A percentile compares a stretch with the other conserved stretches of the same genome.
Evolutionary conservation across 1,140 invertebrate species (phyloP).

Genomic region (Psilanteris sp.): DNA sequence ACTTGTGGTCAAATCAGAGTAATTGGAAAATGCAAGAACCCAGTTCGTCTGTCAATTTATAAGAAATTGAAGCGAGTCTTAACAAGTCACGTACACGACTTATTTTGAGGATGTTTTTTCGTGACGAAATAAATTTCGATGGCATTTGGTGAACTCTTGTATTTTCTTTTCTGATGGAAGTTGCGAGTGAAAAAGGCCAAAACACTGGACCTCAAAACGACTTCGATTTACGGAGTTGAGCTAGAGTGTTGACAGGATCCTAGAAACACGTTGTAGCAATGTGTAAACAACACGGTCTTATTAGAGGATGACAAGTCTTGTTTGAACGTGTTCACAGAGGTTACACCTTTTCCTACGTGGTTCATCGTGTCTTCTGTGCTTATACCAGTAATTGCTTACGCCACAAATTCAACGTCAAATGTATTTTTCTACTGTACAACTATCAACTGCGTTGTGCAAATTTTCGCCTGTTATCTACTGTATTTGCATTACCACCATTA

Average conservation of each 20-base stretch:
- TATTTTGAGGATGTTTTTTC: conserved; percentile 49
- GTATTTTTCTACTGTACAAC: conserved; percentile 38
- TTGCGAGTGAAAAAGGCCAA: conserved; percentile 23
- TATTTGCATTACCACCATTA: conserved; percentile 54
- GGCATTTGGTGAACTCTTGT: conserved; percentile 24
- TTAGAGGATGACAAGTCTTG: conserved; percentile 35
- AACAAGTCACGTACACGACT: conserved; percentile 54
- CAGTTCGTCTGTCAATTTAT: conserved; percentile 18
- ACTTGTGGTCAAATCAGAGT: conserved; percentile 17
- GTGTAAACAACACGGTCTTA: conserved; percentile 55
- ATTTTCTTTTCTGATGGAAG: conserved; percentile 37
- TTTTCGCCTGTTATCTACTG: conserved; percentile 41
- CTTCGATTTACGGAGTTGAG: conserved; percentile 47
- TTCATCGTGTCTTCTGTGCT: background rate
- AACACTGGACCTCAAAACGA: conserved; percentile 39
- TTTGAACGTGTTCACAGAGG: conserved; percentile 22
- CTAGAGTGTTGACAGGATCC: conserved; percentile 18
- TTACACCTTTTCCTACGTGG: background rate
- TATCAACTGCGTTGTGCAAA: conserved; percentile 12
- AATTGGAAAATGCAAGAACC: conserved; percentile 24
- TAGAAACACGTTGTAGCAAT: conserved; percentile 32
- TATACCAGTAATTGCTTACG: conserved; percentile 8
- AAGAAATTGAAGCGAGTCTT: conserved; percentile 42
- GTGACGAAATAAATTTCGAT: conserved; percentile 43
- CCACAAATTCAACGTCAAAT: conserved; percentile 26